These are phyloP conservation scores for Ptychochromis oligacanthus DNA, from an alignment of 2,113 vertebrate species.

Conservation along the genomic window DNA sequence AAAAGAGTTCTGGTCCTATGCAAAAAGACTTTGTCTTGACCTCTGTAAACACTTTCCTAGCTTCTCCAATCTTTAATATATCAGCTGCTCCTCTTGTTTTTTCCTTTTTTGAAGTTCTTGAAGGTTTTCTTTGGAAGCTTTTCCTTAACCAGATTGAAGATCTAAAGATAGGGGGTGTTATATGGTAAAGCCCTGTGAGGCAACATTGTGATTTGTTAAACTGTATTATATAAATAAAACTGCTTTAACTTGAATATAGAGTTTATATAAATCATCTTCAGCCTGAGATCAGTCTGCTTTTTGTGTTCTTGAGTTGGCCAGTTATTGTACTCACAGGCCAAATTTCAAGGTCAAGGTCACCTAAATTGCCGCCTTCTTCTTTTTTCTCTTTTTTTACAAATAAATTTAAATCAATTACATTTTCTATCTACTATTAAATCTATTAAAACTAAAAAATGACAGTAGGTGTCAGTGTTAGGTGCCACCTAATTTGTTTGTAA, in stretches of 20 bases:
- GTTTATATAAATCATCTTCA: not conserved
- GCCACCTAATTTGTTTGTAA: not conserved
- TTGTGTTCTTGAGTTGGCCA: not conserved
- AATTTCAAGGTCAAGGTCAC: not conserved
- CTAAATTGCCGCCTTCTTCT: fast-evolving
- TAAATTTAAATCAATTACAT: fast-evolving
- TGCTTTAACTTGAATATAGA: fast-evolving
- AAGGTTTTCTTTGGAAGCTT: too few species aligned
- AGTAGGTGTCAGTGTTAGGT: too few species aligned
- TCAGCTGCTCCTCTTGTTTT: too few species aligned
- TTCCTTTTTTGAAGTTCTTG: too few species aligned
- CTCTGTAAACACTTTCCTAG: too few species aligned
- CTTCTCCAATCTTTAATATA: too few species aligned
- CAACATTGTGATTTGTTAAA: not conserved
- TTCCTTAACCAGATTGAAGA: too few species aligned
- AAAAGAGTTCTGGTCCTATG: too few species aligned
- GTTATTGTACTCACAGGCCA: too few species aligned
- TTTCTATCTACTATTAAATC: not conserved
- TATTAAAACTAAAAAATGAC: not conserved
- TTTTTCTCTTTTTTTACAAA: not conserved
- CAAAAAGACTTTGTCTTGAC: too few species aligned
- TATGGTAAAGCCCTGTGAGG: too few species aligned
- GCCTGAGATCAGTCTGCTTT: not conserved
- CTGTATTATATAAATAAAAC: not conserved
- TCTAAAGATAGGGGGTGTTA: too few species aligned